Base-by-base conservation (phyloP, 2,797 vertebrate species). In the Urophycis tenuis region DNA sequence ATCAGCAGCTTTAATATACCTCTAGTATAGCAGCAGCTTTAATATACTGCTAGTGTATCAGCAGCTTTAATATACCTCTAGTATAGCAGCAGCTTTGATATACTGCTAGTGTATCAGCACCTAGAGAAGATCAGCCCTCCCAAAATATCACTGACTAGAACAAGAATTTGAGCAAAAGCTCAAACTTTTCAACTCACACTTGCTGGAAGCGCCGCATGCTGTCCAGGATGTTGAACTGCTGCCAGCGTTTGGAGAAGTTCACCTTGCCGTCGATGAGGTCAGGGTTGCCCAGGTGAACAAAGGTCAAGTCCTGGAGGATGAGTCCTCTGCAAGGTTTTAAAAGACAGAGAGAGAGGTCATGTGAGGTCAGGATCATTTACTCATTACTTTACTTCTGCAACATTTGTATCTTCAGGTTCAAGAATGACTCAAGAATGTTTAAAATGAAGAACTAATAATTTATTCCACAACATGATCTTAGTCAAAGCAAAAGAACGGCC, bases 181-280 rank as follows among this genome's bases (percentile, higher is more conserved):
- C 35, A 39, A 5, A 25, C 35, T 25, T 14, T 29, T 41, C 7
- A 15, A 15, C 96, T 95, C 92, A 99, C 97, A 93, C 94, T 94
- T 99, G 98, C 89, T 99, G 97, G 93, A 99, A 99, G 88, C 97
- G 94, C 76, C 97, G 95, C 98, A 99, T 99, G 91, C 97, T 97
- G 92, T 99, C 98, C 87, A 99, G 91, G 84, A 99, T 98, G 93
- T 99, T 99, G 88, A 99, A 99, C 91, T 99, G 98, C 87, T 99
- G 98, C 97, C 98, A 99, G 60, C 98, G 96, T 82, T 99, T 99
- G 88, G 97, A 99, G 80, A 99, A 99, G 80, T 99, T 99, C 82
- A 99, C 96, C 88, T 98, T 99, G 75, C 95, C 95, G 0, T 99
- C 96, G 0, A 99, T 95, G 81, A 96, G 92, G 88, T 99, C 97